Evolutionary conservation across 2,797 vertebrate genomes (phyloP), one percentile per base, ranked within the genome.

Genomic region (Rhinella marina): DNA sequence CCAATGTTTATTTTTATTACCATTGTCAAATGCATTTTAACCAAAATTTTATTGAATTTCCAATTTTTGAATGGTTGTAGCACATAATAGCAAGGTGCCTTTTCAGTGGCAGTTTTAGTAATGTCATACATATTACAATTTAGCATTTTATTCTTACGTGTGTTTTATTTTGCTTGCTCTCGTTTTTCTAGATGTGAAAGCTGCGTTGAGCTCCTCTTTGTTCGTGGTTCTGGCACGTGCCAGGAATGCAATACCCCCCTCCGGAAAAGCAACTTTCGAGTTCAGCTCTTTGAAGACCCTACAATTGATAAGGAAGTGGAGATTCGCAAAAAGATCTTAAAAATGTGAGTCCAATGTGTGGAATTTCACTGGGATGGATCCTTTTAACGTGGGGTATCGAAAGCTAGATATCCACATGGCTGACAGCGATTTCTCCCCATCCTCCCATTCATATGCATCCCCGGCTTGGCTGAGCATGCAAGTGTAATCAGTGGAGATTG

Each of bases 261-360:
- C 87, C 94, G 98, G 93, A 99, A 98, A 94, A 98, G 94, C 88
- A 99, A 99, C 94, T 99, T 99, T 92, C 97, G 97, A 2, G 95
- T 99, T 41, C 98, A 99, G 92, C 97, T 99, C 89, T 99, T 99
- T 85, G 98, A 99, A 90, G 98, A 99, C 92, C 97, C 98, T 2
- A 93, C 96, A 19, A 94, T 99, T 0, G 98, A 99, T 93, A 99
- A 99, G 91, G 98, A 99, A 92, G 98, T 99, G 92, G 98, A 99
- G 92, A 99, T 99, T 92, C 95, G 98, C 84, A 99, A 99, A 94
- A 99, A 97, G 94, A 97, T 99, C 90, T 94, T 99, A 88, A 99
- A 98, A 95, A 97, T 99, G 98, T 96, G 91, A 94, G 94, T 93
- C 48, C 81, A 41, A n/a, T 8, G n/a, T 57, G 17, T 64, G 23